Conservation (phyloP, 2,113 vertebrate species). For the Acrocephalus kingi region DNA sequence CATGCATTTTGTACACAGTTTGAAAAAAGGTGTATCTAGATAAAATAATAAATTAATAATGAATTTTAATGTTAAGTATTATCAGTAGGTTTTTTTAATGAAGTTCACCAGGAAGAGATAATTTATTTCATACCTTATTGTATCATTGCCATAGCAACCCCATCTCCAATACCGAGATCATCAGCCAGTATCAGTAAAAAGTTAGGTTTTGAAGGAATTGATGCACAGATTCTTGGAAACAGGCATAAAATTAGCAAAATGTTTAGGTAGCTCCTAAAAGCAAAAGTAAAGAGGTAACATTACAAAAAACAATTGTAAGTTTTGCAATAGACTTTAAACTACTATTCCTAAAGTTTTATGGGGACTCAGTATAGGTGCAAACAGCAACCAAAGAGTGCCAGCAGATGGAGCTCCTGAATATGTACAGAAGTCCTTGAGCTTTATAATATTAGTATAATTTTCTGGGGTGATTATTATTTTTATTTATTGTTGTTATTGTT, state of each 20-base stretch:
- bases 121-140: constrained; percentile 75
- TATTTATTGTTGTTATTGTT: not conserved
- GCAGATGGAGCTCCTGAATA: constrained; percentile 35
- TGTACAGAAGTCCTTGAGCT: not conserved
- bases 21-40: not conserved
- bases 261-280: not conserved
- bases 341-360: not conserved
- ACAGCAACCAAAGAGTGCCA: not conserved
- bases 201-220: constrained; percentile 73
- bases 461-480: too few species aligned
- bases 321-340: not conserved
- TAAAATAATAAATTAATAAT: not conserved
- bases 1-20: not conserved
- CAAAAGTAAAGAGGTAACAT: not conserved
- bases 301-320: not conserved
- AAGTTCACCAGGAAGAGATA: not conserved
- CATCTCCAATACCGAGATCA: constrained; percentile 86
- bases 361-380: not conserved
- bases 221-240: not conserved
- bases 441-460: not conserved
- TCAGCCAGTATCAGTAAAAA: constrained; percentile 85
- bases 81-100: not conserved
- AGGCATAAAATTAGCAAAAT: not conserved
- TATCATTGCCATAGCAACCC: constrained; percentile 87
- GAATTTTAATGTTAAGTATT: not conserved